These are phyloP conservation scores for Ecdyonurus torrentis DNA, from an alignment of 2,888 invertebrate genomes.

Conservation along the genomic window DNA sequence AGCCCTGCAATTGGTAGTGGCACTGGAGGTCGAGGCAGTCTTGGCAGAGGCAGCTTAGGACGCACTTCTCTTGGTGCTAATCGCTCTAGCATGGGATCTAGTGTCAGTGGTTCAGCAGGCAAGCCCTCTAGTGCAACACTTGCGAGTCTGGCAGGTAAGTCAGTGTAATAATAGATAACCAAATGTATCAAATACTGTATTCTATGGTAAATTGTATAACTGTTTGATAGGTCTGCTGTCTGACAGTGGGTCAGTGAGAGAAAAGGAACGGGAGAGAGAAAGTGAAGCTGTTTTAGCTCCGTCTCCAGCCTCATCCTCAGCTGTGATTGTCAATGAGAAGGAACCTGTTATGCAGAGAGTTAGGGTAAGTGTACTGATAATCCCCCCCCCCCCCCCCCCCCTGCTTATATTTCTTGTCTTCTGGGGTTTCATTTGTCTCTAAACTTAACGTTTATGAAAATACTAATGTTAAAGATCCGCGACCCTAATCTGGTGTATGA, in stretches of 20 bases:
- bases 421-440: not conserved
- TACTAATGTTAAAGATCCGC: slow-evolving; percentile 31
- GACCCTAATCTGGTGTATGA: slow-evolving; percentile 67
- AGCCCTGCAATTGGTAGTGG: not conserved
- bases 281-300: slow-evolving; percentile 30
- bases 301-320: slow-evolving; percentile 16
- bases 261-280: slow-evolving; percentile 13
- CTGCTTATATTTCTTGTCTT: not conserved
- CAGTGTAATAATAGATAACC: no score
- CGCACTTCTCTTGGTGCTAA: slow-evolving; percentile 45
- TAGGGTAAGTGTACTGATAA: slow-evolving; percentile 26
- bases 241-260: slow-evolving; percentile 8
- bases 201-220: no score
- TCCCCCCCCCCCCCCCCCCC: no score
- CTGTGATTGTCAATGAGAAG: slow-evolving; percentile 16
- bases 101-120: slow-evolving; percentile 36
- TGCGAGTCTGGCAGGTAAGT: slow-evolving; percentile 55
- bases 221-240: slow-evolving; percentile 21
- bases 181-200: no score
- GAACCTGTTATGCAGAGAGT: slow-evolving; percentile 37
- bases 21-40: slow-evolving; percentile 8
- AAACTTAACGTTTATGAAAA: no score
- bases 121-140: slow-evolving; percentile 78
- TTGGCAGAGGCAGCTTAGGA: slow-evolving; percentile 32
- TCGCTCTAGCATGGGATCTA: slow-evolving; percentile 64